Conservation (phyloP, 2,888 invertebrate species). For the Coecobrya sp. region DNA sequence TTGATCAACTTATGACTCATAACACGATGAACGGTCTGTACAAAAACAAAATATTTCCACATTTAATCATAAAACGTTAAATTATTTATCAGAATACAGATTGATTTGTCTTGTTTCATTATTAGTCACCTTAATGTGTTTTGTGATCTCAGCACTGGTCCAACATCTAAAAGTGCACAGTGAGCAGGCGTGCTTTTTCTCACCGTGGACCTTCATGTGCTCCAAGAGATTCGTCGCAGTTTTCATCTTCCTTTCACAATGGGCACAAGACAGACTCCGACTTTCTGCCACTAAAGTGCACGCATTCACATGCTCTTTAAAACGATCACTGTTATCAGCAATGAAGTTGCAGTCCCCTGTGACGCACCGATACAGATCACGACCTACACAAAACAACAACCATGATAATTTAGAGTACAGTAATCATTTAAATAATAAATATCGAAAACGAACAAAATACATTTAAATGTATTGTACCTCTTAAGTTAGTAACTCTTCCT, state of each 20-base stretch:
- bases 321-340: slow-evolving; percentile 87
- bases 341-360: slow-evolving; percentile 88
- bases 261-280: slow-evolving; percentile 88
- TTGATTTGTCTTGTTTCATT: background rate
- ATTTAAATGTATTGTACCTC: slow-evolving; percentile 66
- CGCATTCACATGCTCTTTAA: slow-evolving; percentile 87
- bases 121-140: slow-evolving; percentile 84
- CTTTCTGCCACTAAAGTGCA: slow-evolving; percentile 87
- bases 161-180: slow-evolving; percentile 89
- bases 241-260: slow-evolving; percentile 89
- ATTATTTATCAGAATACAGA: background rate
- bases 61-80: too few species aligned
- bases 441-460: too few species aligned
- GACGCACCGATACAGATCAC: slow-evolving; percentile 89
- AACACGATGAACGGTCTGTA: slow-evolving; percentile 86
- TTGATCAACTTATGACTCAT: slow-evolving; percentile 85
- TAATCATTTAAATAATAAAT: too few species aligned
- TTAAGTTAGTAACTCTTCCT: slow-evolving; percentile 81
- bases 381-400: slow-evolving; percentile 82
- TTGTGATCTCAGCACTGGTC: slow-evolving; percentile 82
- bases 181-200: slow-evolving; percentile 90
- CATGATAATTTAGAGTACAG: background rate
- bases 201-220: slow-evolving; percentile 90
- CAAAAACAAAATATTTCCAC: slow-evolving; percentile 37
- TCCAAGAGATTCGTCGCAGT: slow-evolving; percentile 88